Base-by-base conservation (phyloP, 2,888 invertebrate species). In the Muscina levida region DNA sequence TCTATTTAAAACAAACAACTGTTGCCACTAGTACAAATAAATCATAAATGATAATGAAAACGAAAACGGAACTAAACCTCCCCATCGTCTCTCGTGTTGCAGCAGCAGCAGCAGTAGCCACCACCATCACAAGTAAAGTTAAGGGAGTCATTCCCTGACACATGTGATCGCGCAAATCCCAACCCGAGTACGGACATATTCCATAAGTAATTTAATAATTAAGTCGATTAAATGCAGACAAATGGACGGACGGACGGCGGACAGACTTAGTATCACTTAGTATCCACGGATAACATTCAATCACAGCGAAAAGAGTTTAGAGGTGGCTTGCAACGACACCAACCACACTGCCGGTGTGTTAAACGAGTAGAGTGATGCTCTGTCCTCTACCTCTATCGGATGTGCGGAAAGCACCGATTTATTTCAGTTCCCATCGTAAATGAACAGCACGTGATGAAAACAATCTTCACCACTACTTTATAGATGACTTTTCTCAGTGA, bases 131-230 rank as follows among this genome's bases (percentile, higher is more conserved):
- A n/a, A n/a, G n/a, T n/a, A n/a, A n/a, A n/a, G n/a, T n/a, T n/a
- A n/a, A n/a, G n/a, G n/a, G n/a, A n/a, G n/a, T n/a, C n/a, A n/a
- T n/a, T n/a, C n/a, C n/a, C n/a, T 8, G 31, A 5, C 31, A 31
- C 3, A 5, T 37, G 31, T 57, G 57, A 5, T 57, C 15, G 57
- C n/a, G 22, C 15, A n/a, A n/a, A 15, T 57, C n/a, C 15, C 11
- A 11, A 4, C 17, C 6, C 17, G 22, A 1, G 31, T 31, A 15
- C 22, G 56, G 51, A 76, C 62, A 22, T 72, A 57, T 73, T n/a
- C 53, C 22, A 48, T n/a, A 37, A 74, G 71, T 72, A 77, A 77
- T 81, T 77, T 77, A 81, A 22, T 74, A 77, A 81, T 77, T 81
- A 67, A 71, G 71, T 39, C 74, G 46, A 74, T 53, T 75, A 59